phyloP scores from a whole-genome alignment of 2,113 vertebrate genomes.

The Aythya baeri region DNA sequence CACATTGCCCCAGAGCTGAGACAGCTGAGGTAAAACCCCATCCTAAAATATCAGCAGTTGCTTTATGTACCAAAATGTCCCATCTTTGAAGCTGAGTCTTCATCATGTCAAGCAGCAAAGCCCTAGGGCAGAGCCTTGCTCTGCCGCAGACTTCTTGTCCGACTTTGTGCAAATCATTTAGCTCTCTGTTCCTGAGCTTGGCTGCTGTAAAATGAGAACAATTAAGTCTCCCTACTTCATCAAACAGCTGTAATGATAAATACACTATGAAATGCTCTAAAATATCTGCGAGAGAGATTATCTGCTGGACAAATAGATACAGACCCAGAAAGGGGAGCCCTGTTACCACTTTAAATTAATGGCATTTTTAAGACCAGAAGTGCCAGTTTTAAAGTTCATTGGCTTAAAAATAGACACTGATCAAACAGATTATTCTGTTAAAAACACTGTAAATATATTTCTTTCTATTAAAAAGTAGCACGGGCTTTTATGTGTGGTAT shows the following conservation, averaged over 20 bases:
- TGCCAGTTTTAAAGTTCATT: not conserved
- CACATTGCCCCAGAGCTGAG: not conserved
- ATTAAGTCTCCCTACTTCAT: slow-evolving; percentile 2
- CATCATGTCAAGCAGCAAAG: slow-evolving; percentile 52
- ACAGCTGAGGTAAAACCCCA: not conserved
- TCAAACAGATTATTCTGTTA: not conserved
- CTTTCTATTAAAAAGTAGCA: not conserved
- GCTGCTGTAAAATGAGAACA: not conserved
- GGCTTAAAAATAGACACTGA: not conserved
- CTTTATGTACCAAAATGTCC: slow-evolving; percentile 12
- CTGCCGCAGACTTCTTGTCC: not conserved
- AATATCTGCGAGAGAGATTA: not conserved
- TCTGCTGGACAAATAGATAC: not conserved
- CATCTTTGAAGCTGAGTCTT: slow-evolving; percentile 1
- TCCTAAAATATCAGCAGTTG: not conserved
- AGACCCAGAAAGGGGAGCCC: not conserved
- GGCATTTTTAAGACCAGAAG: not conserved
- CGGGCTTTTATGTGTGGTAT: rapidly evolving
- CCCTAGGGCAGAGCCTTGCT: slow-evolving; percentile 36
- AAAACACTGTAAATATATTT: not conserved
- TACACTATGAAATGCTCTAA: not conserved
- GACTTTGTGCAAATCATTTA: slow-evolving; percentile 29
- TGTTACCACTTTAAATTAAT: not conserved
- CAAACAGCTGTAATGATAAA: not conserved
- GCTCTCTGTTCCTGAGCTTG: not conserved